Base-by-base conservation (phyloP, 1,140 invertebrate genomes). In the Drosophila ohnishii region DNA sequence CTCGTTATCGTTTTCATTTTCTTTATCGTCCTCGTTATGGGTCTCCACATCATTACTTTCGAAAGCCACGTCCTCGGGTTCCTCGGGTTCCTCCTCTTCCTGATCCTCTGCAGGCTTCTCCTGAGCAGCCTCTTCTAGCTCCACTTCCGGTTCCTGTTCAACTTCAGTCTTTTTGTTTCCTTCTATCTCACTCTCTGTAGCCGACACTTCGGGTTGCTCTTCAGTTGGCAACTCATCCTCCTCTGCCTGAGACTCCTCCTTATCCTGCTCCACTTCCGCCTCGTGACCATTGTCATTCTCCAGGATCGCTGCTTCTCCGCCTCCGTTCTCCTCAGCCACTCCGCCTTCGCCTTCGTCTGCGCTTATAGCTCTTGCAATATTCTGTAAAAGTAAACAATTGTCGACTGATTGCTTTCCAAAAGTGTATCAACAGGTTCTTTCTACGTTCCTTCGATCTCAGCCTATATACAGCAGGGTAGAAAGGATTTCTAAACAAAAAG, bases 351-450 rank as follows among this genome's bases (percentile, higher is more conserved):
- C 55, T 48, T 45, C 71, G 44, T 50, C 60, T 30, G 44, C 65
- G 77, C 66, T 80, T 88, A 88, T 45, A 88, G 80, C 74, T 80
- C 84, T 84, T 74, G 76, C 69, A 84, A 84, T 83, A 90, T 90
- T 91, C 90, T 91, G 90, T 77, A 91, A 91, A 91, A 91, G 90
- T 91, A 91, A 91, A 91, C 90, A 91, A 90, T 91, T 90, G 90
- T 91, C 90, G 88, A 91, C 90, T 91, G 88, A 91, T 91, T 91
- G 77, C 77, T 90, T 90, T 79, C 77, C 71, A 59, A 37, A 55
- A 47, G 61, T 71, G 61, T 39, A 48, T 69, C 50, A 69, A 57
- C 32, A 37, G 34, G 34, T 73, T 73, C 57, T 22, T 37, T 51
- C 66, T 71, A 73, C 56, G 37, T 13, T 70, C 65, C 69, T 70